Evolutionary conservation across 2,888 invertebrate species (phyloP).

Genomic region (Phortica magna): DNA sequence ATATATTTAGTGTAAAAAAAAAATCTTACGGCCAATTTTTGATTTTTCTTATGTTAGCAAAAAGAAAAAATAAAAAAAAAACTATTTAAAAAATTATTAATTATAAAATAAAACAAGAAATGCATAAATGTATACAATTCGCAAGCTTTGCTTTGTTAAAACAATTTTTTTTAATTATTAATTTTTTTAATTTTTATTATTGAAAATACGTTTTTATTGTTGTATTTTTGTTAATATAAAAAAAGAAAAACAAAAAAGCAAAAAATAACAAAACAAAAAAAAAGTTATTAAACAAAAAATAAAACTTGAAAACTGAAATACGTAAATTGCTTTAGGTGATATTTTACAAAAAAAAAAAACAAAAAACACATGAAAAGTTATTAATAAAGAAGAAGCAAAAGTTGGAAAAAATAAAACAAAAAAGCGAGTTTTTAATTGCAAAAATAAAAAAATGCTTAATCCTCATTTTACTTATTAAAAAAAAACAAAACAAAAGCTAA

Average conservation of each 20-base stretch:
- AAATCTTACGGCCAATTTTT: slow-evolving; percentile 56
- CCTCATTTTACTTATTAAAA: not conserved
- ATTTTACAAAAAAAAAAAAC: slow-evolving; percentile 72
- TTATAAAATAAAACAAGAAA: slow-evolving; percentile 47
- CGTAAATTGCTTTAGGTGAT: slow-evolving; percentile 76
- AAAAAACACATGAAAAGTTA: slow-evolving; percentile 35
- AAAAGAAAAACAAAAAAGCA: slow-evolving; percentile 39
- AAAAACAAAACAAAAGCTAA: slow-evolving; percentile 47
- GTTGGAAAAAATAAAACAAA: slow-evolving; percentile 47
- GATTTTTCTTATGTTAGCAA: slow-evolving; percentile 65
- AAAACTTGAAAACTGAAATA: slow-evolving; percentile 74
- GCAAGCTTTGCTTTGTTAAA: slow-evolving; percentile 60
- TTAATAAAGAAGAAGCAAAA: slow-evolving; percentile 55
- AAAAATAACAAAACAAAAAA: slow-evolving; percentile 40
- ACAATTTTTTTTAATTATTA: slow-evolving; percentile 30
- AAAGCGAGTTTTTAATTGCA: slow-evolving; percentile 50
- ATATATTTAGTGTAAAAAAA: slow-evolving; percentile 59
- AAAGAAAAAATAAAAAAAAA: slow-evolving; percentile 49
- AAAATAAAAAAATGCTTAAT: slow-evolving; percentile 33
- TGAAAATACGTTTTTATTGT: slow-evolving; percentile 58
- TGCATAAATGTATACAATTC: slow-evolving; percentile 41
- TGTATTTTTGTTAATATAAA: slow-evolving; percentile 41
- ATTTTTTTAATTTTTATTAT: slow-evolving; percentile 46
- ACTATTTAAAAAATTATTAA: slow-evolving; percentile 40
- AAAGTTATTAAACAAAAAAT: slow-evolving; percentile 36